Evolutionary conservation across 2,113 vertebrate species (phyloP).

Genomic region (Ploceus nigricollis): DNA sequence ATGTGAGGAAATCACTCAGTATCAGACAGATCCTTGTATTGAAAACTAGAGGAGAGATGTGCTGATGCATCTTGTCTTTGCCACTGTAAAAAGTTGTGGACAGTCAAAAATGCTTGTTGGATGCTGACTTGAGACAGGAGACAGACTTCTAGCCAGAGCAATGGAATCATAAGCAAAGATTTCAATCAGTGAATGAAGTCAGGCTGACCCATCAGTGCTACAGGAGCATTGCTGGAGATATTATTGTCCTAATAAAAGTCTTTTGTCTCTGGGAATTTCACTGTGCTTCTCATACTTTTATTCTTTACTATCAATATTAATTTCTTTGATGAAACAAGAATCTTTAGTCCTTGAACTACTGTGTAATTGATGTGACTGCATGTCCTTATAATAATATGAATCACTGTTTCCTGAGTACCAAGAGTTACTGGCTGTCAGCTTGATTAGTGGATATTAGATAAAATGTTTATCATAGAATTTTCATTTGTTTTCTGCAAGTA

Average conservation of each 20-base stretch:
- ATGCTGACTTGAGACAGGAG: neutral
- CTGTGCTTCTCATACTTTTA: neutral
- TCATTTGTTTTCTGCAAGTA: neutral
- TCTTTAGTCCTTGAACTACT: neutral
- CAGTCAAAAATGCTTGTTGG: neutral
- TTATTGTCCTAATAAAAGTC: neutral
- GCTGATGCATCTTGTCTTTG: neutral
- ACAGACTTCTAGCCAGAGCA: neutral
- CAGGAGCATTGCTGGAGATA: neutral
- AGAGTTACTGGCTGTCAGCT: neutral
- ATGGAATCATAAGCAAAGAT: neutral
- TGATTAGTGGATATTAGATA: neutral
- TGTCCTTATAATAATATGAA: neutral
- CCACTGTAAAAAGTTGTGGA: neutral
- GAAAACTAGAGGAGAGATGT: neutral
- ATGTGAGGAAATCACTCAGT: neutral
- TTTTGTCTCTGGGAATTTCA: neutral
- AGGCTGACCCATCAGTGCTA: neutral
- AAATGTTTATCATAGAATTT: neutral
- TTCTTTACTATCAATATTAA: neutral
- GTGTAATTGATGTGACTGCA: neutral
- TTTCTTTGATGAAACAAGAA: neutral
- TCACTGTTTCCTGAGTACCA: neutral
- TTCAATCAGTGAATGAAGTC: neutral
- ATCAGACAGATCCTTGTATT: neutral